phyloP scores from a whole-genome alignment of 2,797 vertebrate genomes.

The Aselliscus stoliczkanus region DNA sequence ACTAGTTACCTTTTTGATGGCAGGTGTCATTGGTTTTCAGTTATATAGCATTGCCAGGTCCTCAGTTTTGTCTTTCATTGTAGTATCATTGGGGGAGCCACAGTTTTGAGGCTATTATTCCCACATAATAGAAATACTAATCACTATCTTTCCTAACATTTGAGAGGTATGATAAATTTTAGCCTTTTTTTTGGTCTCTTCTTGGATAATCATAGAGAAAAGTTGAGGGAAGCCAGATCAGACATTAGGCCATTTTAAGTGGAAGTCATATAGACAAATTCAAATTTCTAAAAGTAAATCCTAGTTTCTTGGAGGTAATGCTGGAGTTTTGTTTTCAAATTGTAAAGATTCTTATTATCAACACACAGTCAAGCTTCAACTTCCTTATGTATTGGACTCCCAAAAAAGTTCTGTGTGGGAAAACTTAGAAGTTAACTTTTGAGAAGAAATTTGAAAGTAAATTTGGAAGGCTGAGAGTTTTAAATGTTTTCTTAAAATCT shows the following conservation, averaged over 20 bases:
- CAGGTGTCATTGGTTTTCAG: not conserved
- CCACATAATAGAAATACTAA: not conserved
- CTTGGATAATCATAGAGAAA: not conserved
- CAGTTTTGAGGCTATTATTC: not conserved
- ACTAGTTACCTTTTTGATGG: not conserved
- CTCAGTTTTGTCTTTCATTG: not conserved
- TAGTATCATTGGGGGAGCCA: not conserved
- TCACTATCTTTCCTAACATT: not conserved
- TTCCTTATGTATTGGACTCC: not conserved
- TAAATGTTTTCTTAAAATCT: not conserved
- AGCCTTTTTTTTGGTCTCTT: not conserved
- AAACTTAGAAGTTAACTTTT: not conserved
- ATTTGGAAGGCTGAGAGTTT: not conserved
- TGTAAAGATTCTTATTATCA: not conserved
- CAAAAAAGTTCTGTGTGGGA: not conserved
- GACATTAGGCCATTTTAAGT: slow-evolving; percentile 16
- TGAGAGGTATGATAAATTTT: not conserved
- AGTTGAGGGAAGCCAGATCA: not conserved
- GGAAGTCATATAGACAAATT: not conserved
- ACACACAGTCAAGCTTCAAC: not conserved
- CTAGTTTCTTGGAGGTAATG: not conserved
- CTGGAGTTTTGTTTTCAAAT: not conserved
- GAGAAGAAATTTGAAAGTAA: not conserved
- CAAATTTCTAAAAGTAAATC: slow-evolving; percentile 7
- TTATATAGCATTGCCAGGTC: not conserved